Percentiles rank a stretch among this genome's conserved stretches.
phyloP scores from a whole-genome alignment of 2,888 invertebrate species.

The Drosophila meridionalis region DNA sequence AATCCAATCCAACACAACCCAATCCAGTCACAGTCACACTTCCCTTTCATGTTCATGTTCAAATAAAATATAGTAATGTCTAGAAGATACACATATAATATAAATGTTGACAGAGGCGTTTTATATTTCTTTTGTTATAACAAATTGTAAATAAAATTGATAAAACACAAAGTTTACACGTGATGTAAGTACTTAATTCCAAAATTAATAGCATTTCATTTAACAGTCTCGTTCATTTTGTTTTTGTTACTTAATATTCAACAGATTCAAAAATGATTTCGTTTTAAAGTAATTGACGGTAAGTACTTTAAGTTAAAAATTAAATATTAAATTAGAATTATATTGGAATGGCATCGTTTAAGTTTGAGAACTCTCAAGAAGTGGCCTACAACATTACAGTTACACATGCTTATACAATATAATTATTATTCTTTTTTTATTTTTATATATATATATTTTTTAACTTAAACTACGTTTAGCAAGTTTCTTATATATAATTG shows the following conservation, averaged over 20 bases:
- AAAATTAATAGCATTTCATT: constrained; percentile 34
- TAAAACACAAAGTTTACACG: constrained; percentile 39
- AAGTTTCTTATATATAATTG: background rate
- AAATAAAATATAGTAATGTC: constrained; percentile 28
- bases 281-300: constrained; percentile 65
- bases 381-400: constrained; percentile 43
- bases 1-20: background rate
- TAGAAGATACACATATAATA: constrained; percentile 21
- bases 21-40: background rate
- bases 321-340: constrained; percentile 39
- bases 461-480: constrained; percentile 31
- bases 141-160: constrained; percentile 69
- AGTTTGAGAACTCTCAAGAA: constrained; percentile 51
- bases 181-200: constrained; percentile 55
- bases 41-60: constrained; percentile 8
- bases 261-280: constrained; percentile 17
- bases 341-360: constrained; percentile 77
- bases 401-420: constrained; percentile 43
- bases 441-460: background rate
- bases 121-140: constrained; percentile 52
- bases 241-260: constrained; percentile 24
- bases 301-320: constrained; percentile 18
- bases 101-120: constrained; percentile 36
- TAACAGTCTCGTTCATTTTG: constrained; percentile 62
- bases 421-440: background rate